A percentile compares a stretch with the other conserved stretches of the same genome.
Evolutionary conservation across 2,888 invertebrate genomes (phyloP).

Genomic region (Allacma fusca): DNA sequence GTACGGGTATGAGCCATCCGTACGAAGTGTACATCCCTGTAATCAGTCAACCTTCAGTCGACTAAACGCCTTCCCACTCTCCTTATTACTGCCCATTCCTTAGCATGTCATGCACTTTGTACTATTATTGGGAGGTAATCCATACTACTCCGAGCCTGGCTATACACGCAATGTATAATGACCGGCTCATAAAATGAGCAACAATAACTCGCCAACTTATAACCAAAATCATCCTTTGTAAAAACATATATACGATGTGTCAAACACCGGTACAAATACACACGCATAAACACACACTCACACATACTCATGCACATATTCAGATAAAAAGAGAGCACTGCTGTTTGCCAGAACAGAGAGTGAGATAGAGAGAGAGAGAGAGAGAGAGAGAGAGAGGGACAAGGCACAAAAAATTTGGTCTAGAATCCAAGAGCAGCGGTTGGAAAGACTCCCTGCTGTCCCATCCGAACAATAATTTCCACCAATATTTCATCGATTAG

Average conservation of each 20-base stretch:
- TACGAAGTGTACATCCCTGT: background rate
- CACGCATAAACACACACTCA: too few relatives aligned
- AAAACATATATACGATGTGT: too few relatives aligned
- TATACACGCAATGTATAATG: background rate
- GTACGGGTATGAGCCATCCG: background rate
- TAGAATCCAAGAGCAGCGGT: slow-evolving; percentile 16
- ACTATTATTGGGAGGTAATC: slow-evolving; percentile 12
- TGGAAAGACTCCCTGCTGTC: slow-evolving; percentile 56
- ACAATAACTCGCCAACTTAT: background rate
- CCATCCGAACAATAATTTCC: slow-evolving; percentile 60
- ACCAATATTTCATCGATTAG: slow-evolving; percentile 62
- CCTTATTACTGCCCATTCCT: background rate
- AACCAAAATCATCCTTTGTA: too few relatives aligned
- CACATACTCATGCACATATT: too few relatives aligned
- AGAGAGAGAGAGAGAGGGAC: background rate
- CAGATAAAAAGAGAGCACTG: slow-evolving; percentile 13
- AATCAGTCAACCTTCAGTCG: slow-evolving; percentile 42
- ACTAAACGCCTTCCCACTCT: slow-evolving; percentile 24
- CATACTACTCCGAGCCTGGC: background rate
- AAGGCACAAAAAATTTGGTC: slow-evolving; percentile 1
- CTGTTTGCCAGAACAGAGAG: background rate
- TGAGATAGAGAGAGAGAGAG: background rate
- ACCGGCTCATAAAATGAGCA: background rate
- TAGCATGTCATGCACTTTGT: slow-evolving; percentile 7
- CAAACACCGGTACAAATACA: too few relatives aligned